phyloP scores from a whole-genome alignment of 2,888 invertebrate species.

The Oconnorella tubifera region DNA sequence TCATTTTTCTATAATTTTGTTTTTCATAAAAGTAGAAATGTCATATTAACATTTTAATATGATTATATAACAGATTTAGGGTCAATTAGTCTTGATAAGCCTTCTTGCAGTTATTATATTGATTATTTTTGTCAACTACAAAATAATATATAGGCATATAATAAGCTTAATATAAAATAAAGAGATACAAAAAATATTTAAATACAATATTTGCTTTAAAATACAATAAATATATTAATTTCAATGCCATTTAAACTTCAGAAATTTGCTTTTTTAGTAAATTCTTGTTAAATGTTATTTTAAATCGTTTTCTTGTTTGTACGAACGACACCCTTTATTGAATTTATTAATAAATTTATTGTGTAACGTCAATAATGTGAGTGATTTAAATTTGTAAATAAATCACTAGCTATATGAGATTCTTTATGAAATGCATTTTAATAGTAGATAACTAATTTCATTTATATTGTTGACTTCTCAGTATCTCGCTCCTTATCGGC shows the following conservation, averaged over 20 bases:
- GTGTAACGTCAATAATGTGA: background rate
- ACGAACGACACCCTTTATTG: too few species aligned
- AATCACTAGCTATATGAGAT: too few species aligned
- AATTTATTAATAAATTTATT: background rate
- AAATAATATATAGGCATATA: background rate
- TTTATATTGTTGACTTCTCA: too few species aligned
- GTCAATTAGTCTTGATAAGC: too few species aligned
- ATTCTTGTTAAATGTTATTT: too few species aligned
- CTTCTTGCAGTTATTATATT: background rate
- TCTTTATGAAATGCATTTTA: too few species aligned
- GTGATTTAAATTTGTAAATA: background rate
- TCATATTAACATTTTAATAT: too few species aligned
- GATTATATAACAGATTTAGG: too few species aligned
- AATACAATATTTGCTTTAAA: background rate
- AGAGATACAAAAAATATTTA: background rate
- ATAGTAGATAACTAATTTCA: too few species aligned
- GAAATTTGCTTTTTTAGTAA: too few species aligned
- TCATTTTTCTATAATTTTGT: too few species aligned
- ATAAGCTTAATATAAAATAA: background rate
- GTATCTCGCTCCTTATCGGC: slow-evolving; percentile 2
- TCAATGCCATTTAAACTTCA: background rate
- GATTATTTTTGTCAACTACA: background rate
- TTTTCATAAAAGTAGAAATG: background rate
- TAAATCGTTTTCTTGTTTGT: too few species aligned
- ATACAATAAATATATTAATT: background rate